These are phyloP conservation scores for Muntiacus reevesi DNA, from an alignment of 2,113 vertebrate genomes.

Conservation along the genomic window DNA sequence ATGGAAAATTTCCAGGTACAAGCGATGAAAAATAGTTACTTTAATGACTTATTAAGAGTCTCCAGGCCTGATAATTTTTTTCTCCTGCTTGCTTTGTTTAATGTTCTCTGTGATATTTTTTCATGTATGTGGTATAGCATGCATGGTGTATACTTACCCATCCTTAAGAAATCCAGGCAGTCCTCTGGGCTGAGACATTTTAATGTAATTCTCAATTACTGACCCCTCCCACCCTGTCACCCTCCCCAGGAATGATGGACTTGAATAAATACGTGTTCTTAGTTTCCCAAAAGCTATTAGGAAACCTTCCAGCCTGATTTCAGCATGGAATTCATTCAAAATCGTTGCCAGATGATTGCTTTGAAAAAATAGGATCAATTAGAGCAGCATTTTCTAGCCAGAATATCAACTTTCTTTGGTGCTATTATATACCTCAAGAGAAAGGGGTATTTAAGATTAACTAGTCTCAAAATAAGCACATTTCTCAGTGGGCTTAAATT, in stretches of 20 bases:
- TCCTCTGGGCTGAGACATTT: background rate
- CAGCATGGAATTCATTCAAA: conserved; percentile 25
- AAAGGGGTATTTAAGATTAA: conserved; percentile 38
- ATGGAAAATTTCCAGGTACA: background rate
- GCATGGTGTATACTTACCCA: background rate
- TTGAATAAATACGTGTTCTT: background rate
- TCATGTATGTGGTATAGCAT: background rate
- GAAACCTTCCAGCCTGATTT: background rate
- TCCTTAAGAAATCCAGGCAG: background rate
- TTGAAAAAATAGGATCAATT: conserved; percentile 27
- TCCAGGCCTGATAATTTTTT: background rate
- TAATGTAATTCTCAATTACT: background rate
- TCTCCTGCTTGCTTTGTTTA: background rate
- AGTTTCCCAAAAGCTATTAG: conserved; percentile 37
- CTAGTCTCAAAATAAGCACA: conserved; percentile 33
- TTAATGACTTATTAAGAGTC: background rate
- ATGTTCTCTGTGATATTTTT: background rate
- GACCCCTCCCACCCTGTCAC: background rate
- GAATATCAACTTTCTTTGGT: conserved; percentile 18
- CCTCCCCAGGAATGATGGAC: background rate
- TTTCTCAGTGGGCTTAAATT: conserved; percentile 14
- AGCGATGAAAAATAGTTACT: background rate
- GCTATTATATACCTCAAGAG: background rate
- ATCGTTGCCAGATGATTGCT: conserved; percentile 41
- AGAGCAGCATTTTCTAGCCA: background rate